Evolutionary conservation across 2,113 vertebrate species (phyloP).

Genomic region (Charina bottae): DNA sequence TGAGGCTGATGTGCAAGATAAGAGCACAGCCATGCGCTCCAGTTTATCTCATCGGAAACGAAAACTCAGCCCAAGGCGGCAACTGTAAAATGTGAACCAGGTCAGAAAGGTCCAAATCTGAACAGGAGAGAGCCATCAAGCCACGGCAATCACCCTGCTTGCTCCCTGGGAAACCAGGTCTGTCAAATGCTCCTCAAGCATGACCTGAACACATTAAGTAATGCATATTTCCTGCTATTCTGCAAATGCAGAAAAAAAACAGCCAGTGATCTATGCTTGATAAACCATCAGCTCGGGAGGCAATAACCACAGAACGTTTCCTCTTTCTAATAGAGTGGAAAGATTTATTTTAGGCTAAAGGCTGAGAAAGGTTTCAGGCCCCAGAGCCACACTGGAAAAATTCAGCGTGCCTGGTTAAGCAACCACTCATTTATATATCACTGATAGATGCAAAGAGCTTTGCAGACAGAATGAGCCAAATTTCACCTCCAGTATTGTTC

Average conservation of each 20-base stretch:
- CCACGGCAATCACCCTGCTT: background rate
- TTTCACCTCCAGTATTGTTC: background rate
- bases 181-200: background rate
- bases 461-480: no score
- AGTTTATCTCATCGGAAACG: background rate
- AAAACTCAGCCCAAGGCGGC: background rate
- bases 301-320: background rate
- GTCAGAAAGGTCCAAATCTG: background rate
- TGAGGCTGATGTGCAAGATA: background rate
- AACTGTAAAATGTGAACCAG: conserved; percentile 18
- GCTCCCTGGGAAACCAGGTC: conserved; percentile 5
- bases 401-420: background rate
- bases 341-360: background rate
- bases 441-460: background rate
- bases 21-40: background rate
- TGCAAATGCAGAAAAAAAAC: background rate
- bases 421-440: background rate
- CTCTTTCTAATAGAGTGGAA: background rate
- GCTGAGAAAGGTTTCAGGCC: background rate
- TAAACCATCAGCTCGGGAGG: conserved; percentile 15
- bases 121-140: accelerated
- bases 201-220: background rate
- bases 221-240: background rate
- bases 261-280: conserved; percentile 10
- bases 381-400: background rate